These are phyloP conservation scores for Varanus salvator DNA, from an alignment of 2,113 vertebrate genomes.

Conservation along the genomic window DNA sequence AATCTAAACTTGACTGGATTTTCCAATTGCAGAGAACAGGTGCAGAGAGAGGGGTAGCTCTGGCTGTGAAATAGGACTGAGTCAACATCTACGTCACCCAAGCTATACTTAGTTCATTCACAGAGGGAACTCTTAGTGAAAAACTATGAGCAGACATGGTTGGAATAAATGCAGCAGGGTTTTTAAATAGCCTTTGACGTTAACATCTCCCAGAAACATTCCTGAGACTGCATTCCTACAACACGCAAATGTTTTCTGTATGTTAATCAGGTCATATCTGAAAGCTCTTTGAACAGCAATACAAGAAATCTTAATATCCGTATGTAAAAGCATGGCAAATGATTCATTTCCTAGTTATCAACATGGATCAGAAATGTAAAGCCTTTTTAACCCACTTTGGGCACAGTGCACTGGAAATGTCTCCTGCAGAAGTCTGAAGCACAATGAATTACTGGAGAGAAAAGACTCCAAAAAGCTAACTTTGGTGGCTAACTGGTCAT, in stretches of 20 bases:
- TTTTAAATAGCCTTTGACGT: constrained; percentile 19
- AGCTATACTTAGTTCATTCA: constrained; percentile 27
- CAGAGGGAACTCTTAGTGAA: constrained; percentile 21
- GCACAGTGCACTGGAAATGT: background rate
- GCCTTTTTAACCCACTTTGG: background rate
- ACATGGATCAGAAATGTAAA: background rate
- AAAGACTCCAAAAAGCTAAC: background rate
- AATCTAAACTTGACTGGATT: constrained; percentile 14
- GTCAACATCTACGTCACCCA: constrained; percentile 25
- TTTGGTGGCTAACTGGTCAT: background rate
- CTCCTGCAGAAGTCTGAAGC: too few species aligned
- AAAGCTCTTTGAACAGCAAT: background rate
- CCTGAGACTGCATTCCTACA: background rate
- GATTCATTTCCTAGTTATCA: background rate
- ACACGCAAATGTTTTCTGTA: background rate
- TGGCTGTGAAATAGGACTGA: constrained; percentile 7
- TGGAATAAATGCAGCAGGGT: background rate
- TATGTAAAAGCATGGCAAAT: background rate
- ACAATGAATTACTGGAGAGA: too few species aligned
- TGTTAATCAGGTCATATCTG: background rate
- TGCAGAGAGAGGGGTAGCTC: background rate
- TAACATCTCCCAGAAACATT: background rate
- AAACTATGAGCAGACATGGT: background rate
- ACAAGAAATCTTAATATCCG: background rate
- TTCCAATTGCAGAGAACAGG: background rate